Percentiles rank a stretch among this genome's conserved stretches.
Conservation (phyloP, 2,888 invertebrate species). For the Gari tellinella region DNA sequence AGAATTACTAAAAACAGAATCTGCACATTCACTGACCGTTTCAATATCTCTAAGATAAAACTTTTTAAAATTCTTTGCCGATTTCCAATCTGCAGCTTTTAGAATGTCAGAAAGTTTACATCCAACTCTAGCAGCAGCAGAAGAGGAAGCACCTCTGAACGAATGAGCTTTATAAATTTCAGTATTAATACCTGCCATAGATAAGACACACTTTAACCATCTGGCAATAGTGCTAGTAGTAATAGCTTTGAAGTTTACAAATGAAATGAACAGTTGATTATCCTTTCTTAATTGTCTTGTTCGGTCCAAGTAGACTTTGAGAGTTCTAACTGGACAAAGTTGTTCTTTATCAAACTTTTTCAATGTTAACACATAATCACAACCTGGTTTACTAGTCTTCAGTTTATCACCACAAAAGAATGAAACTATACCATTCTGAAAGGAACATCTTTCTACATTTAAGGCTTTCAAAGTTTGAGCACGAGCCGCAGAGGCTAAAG, state of each 20-base stretch:
- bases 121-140: too few relatives aligned
- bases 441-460: slow-evolving; percentile 23
- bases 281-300: slow-evolving; percentile 16
- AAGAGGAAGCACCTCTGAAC: too few relatives aligned
- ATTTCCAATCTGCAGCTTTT: slow-evolving; percentile 17
- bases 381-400: slow-evolving; percentile 28
- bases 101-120: slow-evolving; percentile 4
- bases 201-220: slow-evolving; percentile 7
- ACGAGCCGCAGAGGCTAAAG: slow-evolving; percentile 39
- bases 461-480: slow-evolving; percentile 35
- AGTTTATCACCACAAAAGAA: slow-evolving; percentile 35
- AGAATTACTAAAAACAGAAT: too few relatives aligned
- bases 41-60: slow-evolving; percentile 17
- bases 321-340: slow-evolving; percentile 4
- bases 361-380: slow-evolving; percentile 1
- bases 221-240: too few relatives aligned
- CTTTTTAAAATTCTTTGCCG: slow-evolving; percentile 21
- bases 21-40: too few relatives aligned
- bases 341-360: neutral
- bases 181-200: slow-evolving; percentile 20
- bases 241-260: too few relatives aligned
- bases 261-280: slow-evolving; percentile 6
- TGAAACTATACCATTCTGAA: slow-evolving; percentile 11
- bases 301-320: slow-evolving; percentile 16
- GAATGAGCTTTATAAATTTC: slow-evolving; percentile 18